Evolutionary conservation across 1,140 invertebrate species (phyloP).

Genomic region (Glossosoma conforme): DNA sequence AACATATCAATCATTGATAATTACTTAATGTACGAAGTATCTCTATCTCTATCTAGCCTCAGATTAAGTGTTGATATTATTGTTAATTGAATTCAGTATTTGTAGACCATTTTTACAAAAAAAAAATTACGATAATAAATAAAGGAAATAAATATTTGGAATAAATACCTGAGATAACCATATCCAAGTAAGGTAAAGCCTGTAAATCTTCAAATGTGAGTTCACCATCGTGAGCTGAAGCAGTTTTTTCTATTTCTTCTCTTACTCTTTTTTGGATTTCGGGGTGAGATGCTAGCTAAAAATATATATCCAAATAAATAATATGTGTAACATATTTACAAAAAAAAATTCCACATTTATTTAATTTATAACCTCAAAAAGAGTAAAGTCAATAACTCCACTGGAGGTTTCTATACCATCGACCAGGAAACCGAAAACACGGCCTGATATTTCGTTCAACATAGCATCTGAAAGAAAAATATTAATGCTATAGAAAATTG

Average conservation of each 20-base stretch:
- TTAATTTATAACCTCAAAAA: conserved; percentile 6
- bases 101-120: too few species aligned
- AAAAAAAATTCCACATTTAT: not conserved
- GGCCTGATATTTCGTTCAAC: not conserved
- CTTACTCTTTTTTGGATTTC: conserved; percentile 22
- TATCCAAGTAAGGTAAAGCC: not conserved
- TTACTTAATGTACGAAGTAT: too few species aligned
- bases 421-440: not conserved
- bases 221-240: not conserved
- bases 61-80: too few species aligned
- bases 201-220: not conserved
- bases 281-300: conserved; percentile 27
- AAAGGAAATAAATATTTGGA: not conserved
- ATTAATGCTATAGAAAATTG: not conserved
- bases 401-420: conserved; percentile 4
- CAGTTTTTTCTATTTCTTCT: conserved; percentile 17
- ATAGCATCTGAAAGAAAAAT: not conserved
- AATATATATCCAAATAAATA: not conserved
- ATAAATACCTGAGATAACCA: not conserved
- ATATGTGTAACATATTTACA: not conserved
- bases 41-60: too few species aligned
- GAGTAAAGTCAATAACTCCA: not conserved
- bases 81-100: too few species aligned
- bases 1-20: conserved; percentile 4
- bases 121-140: too few species aligned